Evolutionary conservation across 2,113 vertebrate genomes (phyloP).

Genomic region (Shinisaurus crocodilurus): DNA sequence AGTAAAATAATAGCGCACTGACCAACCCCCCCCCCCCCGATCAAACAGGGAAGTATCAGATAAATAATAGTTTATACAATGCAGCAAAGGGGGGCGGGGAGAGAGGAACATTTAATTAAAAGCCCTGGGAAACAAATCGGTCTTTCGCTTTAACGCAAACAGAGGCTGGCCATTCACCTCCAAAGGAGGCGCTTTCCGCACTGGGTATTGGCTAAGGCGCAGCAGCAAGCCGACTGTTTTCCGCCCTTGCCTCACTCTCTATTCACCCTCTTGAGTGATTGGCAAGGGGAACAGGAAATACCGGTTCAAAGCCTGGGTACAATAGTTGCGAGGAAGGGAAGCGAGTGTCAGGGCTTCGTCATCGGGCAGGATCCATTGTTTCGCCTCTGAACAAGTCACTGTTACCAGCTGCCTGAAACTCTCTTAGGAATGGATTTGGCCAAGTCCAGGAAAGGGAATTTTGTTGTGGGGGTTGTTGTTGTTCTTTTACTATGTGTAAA

Average conservation of each 20-base stretch:
- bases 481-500: not conserved
- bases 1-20: no score
- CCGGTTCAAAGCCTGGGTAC: constrained; percentile 66
- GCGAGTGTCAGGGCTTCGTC: constrained; percentile 46
- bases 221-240: not conserved
- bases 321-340: constrained; percentile 48
- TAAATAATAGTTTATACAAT: no score
- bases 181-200: not conserved
- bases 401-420: not conserved
- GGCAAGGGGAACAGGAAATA: constrained; percentile 74
- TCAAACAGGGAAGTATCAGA: no score
- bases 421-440: not conserved
- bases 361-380: constrained; percentile 1
- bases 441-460: not conserved
- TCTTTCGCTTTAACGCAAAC: no score
- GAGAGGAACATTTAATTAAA: no score
- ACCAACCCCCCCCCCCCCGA: no score
- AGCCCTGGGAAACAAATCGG: no score
- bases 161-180: not conserved
- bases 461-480: not conserved
- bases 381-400: not conserved
- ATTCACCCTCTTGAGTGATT: not conserved
- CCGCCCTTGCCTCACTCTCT: not conserved
- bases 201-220: not conserved
- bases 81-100: no score